Conservation (phyloP, 2,113 vertebrate species). For the Xyrauchen texanus region DNA sequence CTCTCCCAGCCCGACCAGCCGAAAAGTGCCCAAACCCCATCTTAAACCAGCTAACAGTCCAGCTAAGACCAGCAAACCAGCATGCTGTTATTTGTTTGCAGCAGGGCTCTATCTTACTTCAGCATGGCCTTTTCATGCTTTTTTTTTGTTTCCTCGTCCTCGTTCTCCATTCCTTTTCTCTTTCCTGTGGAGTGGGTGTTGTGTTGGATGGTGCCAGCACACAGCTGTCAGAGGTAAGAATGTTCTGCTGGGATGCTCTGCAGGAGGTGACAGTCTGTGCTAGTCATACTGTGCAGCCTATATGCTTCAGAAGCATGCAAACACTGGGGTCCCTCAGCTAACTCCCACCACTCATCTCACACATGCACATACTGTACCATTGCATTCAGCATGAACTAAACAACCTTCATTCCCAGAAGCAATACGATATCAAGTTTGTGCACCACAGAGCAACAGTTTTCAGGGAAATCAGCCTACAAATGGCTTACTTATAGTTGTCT, state of each 20-base stretch:
- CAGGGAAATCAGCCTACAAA: no score
- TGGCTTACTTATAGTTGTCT: no score
- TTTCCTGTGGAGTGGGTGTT: slow-evolving; percentile 8
- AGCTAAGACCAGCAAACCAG: no score
- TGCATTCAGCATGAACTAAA: slow-evolving; percentile 5
- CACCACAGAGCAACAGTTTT: no score
- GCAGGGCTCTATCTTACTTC: no score
- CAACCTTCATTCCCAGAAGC: neutral
- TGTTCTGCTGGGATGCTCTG: slow-evolving; percentile 9
- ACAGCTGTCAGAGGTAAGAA: slow-evolving; percentile 34
- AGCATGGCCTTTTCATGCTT: neutral
- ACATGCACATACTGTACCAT: neutral
- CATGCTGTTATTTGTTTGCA: no score
- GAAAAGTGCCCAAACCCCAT: no score
- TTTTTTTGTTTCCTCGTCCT: neutral
- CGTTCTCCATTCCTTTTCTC: neutral
- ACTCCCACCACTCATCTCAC: slow-evolving; percentile 4
- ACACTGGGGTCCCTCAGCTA: slow-evolving; percentile 16
- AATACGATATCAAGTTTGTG: slow-evolving; percentile 1
- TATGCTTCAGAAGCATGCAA: slow-evolving; percentile 24
- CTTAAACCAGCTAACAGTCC: no score
- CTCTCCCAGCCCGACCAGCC: no score
- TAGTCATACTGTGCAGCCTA: slow-evolving; percentile 25
- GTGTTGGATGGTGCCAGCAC: slow-evolving; percentile 24
- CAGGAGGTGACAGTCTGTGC: slow-evolving; percentile 31